Evolutionary conservation across 2,888 invertebrate species (phyloP), one percentile per base, ranked within the genome.

Genomic region (Lasioglossum lativentre): DNA sequence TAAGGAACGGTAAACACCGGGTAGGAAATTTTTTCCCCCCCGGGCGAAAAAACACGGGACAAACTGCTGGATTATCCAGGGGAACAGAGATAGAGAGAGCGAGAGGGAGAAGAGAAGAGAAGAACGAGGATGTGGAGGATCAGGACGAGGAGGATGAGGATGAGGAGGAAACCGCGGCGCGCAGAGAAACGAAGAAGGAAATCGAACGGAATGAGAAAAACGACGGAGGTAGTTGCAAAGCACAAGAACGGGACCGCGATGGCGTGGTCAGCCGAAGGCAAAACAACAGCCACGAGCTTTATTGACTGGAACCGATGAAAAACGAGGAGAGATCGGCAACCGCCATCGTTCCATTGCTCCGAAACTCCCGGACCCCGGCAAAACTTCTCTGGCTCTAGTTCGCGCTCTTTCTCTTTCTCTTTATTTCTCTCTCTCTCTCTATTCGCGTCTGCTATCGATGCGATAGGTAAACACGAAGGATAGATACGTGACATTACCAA

Each of bases 221-320:
- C 72, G 78, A 34, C 68, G 85, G 77, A 86, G 88, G 84, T 84
- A 89, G 91, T 91, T 83, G 86, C 86, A 86, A 81, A 88, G 89
- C 85, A 88, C 85, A 91, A 90, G 91, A 92, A 92, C 87, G 89
- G 91, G 93, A 93, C 89, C 91, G 90, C 91, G 90, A 90, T 89
- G 89, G 88, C 88, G 92, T 89, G 92, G 93, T 92, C 92, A 93
- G 91, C 92, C 93, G 86, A 90, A 91, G 91, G 92, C 93, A 93
- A 93, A 93, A 93, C 93, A 93, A 93, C 90, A 91, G 90, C 92
- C 86, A 91, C 90, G 89, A 91, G 91, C 91, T 93, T 93, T 93
- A 93, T 93, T 93, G 93, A 91, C 93, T 93, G 93, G 92, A 94
- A 94, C 92, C 91, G 91, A 93, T 93, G 92, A 93, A 93, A 93